Evolutionary conservation across 2,888 invertebrate genomes (phyloP).

Genomic region (Netelia virgata): DNA sequence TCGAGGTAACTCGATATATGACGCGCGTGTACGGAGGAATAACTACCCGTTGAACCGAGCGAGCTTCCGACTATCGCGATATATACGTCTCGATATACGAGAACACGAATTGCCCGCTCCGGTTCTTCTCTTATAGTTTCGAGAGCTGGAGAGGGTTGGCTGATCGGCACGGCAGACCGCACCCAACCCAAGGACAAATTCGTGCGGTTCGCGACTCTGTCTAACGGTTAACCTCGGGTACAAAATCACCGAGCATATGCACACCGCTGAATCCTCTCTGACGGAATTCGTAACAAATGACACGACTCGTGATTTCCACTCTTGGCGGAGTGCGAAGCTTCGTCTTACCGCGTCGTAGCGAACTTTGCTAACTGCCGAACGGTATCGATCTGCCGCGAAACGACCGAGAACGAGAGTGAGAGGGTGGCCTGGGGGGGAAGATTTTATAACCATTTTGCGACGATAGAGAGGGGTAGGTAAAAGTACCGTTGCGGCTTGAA

Average conservation of each 20-base stretch:
- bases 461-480: conserved; percentile 15
- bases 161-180: conserved; percentile 57
- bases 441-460: conserved; percentile 30
- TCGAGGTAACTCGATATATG: background rate
- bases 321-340: background rate
- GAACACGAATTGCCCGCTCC: background rate
- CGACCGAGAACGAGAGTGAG: background rate
- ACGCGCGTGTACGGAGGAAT: background rate
- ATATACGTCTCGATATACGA: conserved; percentile 30
- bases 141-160: conserved; percentile 1
- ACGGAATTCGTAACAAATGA: conserved; percentile 43
- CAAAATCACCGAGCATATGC: conserved; percentile 53
- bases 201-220: conserved; percentile 53
- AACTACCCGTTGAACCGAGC: conserved; percentile 17
- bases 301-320: conserved; percentile 60
- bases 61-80: conserved; percentile 17
- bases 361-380: background rate
- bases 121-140: conserved; percentile 34
- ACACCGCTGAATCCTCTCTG: conserved; percentile 30
- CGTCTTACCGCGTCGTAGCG: background rate
- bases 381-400: conserved; percentile 28
- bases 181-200: conserved; percentile 61
- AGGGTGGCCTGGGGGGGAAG: background rate
- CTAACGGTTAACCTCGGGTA: conserved; percentile 59
- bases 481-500: conserved; percentile 2